These are phyloP conservation scores for Sebastes ruberrimus DNA, from an alignment of 2,797 vertebrate genomes.

Conservation along the genomic window DNA sequence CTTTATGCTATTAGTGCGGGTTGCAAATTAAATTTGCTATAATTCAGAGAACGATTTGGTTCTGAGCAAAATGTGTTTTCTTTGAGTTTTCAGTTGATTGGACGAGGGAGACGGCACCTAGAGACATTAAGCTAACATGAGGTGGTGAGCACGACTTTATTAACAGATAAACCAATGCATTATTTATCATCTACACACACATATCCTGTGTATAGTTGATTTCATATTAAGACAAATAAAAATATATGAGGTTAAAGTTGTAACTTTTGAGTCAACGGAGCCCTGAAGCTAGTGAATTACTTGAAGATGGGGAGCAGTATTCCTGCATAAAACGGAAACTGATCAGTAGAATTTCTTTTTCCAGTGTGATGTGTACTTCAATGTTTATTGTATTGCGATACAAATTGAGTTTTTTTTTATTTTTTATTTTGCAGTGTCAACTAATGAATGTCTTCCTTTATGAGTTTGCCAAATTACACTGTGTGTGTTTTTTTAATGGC, in stretches of 20 bases:
- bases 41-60: neutral
- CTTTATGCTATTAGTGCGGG: slow-evolving; percentile 13
- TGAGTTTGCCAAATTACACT: neutral
- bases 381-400: neutral
- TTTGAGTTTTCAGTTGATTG: slow-evolving; percentile 26
- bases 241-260: neutral
- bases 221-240: neutral
- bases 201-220: neutral
- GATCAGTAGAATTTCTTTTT: neutral
- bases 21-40: slow-evolving; percentile 25
- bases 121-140: slow-evolving; percentile 29
- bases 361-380: neutral
- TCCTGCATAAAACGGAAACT: neutral
- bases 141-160: slow-evolving; percentile 8
- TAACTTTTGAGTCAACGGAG: neutral
- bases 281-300: neutral
- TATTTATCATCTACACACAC: neutral
- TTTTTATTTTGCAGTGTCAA: neutral
- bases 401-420: neutral
- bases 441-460: neutral
- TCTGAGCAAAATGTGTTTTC: slow-evolving; percentile 1
- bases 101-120: slow-evolving; percentile 14
- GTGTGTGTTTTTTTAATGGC: neutral
- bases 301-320: neutral
- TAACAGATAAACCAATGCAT: neutral